Conservation (phyloP, 2,888 invertebrate genomes). For the Trachelus troglodyta region DNA sequence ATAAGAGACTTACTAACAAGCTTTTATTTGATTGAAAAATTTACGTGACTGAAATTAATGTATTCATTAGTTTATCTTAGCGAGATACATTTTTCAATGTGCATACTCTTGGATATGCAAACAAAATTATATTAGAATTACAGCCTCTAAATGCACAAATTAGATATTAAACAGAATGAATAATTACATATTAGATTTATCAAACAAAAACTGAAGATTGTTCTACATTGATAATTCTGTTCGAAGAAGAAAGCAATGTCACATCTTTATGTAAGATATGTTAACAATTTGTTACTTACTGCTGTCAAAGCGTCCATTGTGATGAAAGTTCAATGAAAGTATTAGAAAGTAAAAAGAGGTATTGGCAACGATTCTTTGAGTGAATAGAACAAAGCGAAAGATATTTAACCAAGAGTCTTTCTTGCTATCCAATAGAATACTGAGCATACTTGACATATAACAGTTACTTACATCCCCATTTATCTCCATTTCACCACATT, state of each 20-base stretch:
- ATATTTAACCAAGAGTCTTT: slow-evolving; percentile 6
- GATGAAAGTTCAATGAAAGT: not conserved
- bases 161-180: not conserved
- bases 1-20: not conserved
- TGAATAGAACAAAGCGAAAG: slow-evolving; percentile 3
- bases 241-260: not conserved
- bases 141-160: not conserved
- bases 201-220: not conserved
- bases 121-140: not conserved
- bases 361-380: slow-evolving; percentile 12
- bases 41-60: not conserved
- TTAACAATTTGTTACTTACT: not conserved
- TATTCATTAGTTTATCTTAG: not conserved
- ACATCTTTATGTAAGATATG: not conserved
- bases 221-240: not conserved
- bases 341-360: not conserved
- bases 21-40: not conserved
- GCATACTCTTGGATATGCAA: not conserved
- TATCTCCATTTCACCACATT: slow-evolving; percentile 58
- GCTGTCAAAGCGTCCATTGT: not conserved
- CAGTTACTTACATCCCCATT: slow-evolving; percentile 60
- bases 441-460: slow-evolving; percentile 43
- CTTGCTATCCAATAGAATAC: slow-evolving; percentile 28
- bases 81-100: not conserved
- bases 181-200: not conserved